Base-by-base conservation (phyloP, 2,888 invertebrate species). In the Drosophila antonietae region DNA sequence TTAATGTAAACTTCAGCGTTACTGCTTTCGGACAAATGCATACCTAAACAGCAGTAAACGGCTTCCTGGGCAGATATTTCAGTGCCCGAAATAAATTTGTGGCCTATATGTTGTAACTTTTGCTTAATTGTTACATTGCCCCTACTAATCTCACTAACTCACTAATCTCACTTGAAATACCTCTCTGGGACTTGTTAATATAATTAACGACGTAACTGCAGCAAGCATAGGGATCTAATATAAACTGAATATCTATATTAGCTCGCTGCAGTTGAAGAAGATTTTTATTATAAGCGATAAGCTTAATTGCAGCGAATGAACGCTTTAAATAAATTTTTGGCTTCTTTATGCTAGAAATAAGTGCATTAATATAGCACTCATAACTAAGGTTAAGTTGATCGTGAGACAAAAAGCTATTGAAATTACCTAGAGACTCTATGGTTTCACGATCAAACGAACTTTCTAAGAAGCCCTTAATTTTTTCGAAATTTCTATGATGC, bases 161-260 rank as follows among this genome's bases (percentile, higher is more conserved):
- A 56, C 43, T 4, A n/a, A 8, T 7, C n/a, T n/a, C n/a, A n/a
- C 31, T 56, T 3, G 14, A 56, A n/a, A 43, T 56, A 0, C 43
- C 18, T 18, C 31, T 43, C 18, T 56, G 31, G 6, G 31, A 43
- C 31, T 56, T 56, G 2, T 56, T 56, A 31, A 31, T 56, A 18
- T 55, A 55, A 28, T 55, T 55, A 18, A 41, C 39, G 6, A 55
- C 41, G 3, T 31, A 41, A 3, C 55, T 41, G n/a, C 41, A 55
- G n/a, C n/a, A 41, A n/a, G 41, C 55, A 43, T 43, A 31, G 4
- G 41, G 31, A 31, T 31, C 41, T 56, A 31, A 43, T 18, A 43
- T 43, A 28, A 43, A 31, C 41, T 56, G n/a, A 43, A 56, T 56
- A 7, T 41, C 7, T n/a, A 41, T 41, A 8, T 28, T 41, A 12